Conservation (phyloP, 1,140 invertebrate species). For the Trinorchestia longiramus region DNA sequence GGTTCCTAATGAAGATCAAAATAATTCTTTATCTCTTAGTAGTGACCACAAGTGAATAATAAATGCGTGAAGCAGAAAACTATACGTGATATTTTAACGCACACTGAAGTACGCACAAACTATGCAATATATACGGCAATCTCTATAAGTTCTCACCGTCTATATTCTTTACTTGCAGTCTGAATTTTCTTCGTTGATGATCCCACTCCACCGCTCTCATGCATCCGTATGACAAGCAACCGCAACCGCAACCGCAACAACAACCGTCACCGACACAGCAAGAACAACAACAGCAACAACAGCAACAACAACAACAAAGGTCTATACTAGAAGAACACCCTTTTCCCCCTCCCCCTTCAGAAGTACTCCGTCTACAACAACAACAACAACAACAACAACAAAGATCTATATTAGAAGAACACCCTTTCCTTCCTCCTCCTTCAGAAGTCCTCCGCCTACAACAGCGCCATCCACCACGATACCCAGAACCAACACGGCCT, state of each 20-base stretch:
- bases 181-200: not conserved
- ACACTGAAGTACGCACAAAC: too few relatives aligned
- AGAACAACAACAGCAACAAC: not conserved
- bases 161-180: not conserved
- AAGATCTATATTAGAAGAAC: not conserved
- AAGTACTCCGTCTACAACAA: not conserved
- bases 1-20: too few relatives aligned
- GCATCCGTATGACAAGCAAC: not conserved
- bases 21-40: too few relatives aligned
- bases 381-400: not conserved
- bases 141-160: too few relatives aligned
- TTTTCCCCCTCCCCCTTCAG: not conserved
- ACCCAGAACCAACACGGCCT: not conserved
- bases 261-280: not conserved
- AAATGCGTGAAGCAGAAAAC: too few relatives aligned
- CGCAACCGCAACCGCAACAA: slow-evolving; percentile 9
- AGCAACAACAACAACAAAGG: not conserved
- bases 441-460: not conserved
- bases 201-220: not conserved
- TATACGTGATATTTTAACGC: too few relatives aligned
- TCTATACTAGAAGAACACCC: not conserved
- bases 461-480: not conserved
- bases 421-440: not conserved
- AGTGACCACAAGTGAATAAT: too few relatives aligned
- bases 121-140: too few relatives aligned